Conservation (phyloP, 1,140 invertebrate genomes). For the Neodiprion virginianus region DNA sequence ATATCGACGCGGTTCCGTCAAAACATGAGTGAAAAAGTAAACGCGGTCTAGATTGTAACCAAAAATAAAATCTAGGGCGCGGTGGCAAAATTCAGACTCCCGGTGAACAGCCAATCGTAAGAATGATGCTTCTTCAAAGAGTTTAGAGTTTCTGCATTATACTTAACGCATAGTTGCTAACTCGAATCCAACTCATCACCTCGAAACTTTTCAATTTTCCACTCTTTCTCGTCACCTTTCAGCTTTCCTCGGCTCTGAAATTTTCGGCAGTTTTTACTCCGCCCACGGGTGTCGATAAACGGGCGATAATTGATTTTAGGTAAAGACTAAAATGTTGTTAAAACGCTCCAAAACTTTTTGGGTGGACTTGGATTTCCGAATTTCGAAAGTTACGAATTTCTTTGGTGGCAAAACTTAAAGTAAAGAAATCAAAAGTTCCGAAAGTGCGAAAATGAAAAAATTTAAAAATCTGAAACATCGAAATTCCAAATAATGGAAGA, state of each 20-base stretch:
- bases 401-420: too few species aligned
- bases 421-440: too few species aligned
- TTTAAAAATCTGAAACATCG: too few species aligned
- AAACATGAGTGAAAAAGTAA: constrained; percentile 1
- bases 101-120: not conserved
- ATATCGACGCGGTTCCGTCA: not conserved
- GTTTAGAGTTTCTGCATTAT: too few species aligned
- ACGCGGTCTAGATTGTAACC: not conserved
- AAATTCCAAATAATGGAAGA: too few species aligned
- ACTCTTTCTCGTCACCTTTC: not conserved
- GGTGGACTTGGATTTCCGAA: too few species aligned
- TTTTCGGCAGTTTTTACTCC: not conserved
- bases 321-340: not conserved
- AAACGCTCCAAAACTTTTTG: too few species aligned
- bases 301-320: not conserved
- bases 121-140: not conserved
- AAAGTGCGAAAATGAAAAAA: too few species aligned
- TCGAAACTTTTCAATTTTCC: not conserved
- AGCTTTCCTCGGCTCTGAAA: not conserved
- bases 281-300: not conserved
- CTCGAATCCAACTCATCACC: not conserved
- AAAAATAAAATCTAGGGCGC: constrained; percentile 2
- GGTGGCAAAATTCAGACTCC: not conserved
- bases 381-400: too few species aligned
- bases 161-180: not conserved